Percentiles rank a stretch among this genome's conserved stretches.
Evolutionary conservation across 30 jellyfish, hydroid and myxozoan genomes (phyloP).

Genomic region (Pelagia noctiluca): DNA sequence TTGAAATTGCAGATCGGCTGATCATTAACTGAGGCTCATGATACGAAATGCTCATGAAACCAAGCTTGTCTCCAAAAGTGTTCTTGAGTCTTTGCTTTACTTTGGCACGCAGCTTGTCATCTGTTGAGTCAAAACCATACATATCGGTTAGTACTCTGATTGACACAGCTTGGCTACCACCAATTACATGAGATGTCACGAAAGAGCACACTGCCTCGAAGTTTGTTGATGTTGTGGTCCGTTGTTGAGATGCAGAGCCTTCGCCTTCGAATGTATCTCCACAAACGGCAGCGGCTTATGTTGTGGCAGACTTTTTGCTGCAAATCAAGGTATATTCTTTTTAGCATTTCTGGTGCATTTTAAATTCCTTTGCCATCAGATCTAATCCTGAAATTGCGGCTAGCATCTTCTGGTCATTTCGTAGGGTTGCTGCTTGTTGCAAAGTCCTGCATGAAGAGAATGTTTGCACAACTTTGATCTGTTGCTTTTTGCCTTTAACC

Average conservation of each 20-base stretch:
- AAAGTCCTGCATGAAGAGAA: slow-evolving; percentile 23
- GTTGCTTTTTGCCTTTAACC: slow-evolving; percentile 33
- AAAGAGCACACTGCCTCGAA: slow-evolving; percentile 4
- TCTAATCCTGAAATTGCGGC: slow-evolving; percentile 33
- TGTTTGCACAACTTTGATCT: slow-evolving; percentile 24
- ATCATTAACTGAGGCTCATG: slow-evolving; percentile 26
- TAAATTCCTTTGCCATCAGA: slow-evolving; percentile 50
- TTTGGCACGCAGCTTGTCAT: neutral
- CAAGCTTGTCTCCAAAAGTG: slow-evolving; percentile 12
- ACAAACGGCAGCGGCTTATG: neutral
- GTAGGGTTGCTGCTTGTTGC: slow-evolving; percentile 31
- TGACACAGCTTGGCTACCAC: too few species aligned
- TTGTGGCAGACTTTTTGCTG: slow-evolving; percentile 10
- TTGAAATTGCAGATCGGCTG: neutral
- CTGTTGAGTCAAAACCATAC: neutral
- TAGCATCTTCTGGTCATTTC: too few species aligned
- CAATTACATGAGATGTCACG: neutral
- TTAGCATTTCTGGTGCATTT: slow-evolving; percentile 54
- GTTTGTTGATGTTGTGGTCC: too few species aligned
- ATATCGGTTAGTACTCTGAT: slow-evolving; percentile 19
- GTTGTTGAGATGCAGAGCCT: neutral
- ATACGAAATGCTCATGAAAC: slow-evolving; percentile 23
- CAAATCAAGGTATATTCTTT: slow-evolving; percentile 15
- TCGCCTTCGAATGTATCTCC: neutral
- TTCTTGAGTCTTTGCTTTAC: slow-evolving; percentile 10